A percentile compares a stretch with the other conserved stretches of the same genome.
These are phyloP conservation scores for Saccostrea glomerata DNA, from an alignment of 1,140 invertebrate species.

Conservation along the genomic window DNA sequence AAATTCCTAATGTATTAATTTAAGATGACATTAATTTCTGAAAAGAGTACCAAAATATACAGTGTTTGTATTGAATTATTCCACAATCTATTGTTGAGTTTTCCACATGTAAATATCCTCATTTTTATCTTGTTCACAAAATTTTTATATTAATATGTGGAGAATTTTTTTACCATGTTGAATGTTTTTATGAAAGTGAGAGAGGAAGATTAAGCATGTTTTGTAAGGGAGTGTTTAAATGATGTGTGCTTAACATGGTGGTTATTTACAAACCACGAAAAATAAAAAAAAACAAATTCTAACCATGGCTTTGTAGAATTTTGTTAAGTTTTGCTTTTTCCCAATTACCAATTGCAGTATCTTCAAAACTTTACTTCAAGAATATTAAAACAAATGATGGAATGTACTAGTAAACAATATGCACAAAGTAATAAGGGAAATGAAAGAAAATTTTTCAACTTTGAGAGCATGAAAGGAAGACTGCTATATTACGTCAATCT, in stretches of 20 bases:
- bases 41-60: background rate
- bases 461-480: background rate
- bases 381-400: too few species aligned
- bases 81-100: constrained; percentile 14
- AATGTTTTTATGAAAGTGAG: background rate
- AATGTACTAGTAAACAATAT: too few species aligned
- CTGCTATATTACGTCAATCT: background rate
- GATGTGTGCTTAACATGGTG: constrained; percentile 14
- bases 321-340: background rate
- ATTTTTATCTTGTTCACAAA: constrained; percentile 25
- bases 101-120: constrained; percentile 20
- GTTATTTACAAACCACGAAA: constrained; percentile 31
- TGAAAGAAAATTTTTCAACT: background rate
- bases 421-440: background rate
- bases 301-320: background rate
- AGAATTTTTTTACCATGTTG: constrained; percentile 11
- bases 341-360: background rate
- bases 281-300: constrained; percentile 33
- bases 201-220: background rate
- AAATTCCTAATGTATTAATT: background rate
- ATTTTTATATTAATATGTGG: constrained; percentile 12
- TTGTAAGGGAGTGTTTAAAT: background rate
- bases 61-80: background rate
- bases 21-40: background rate
- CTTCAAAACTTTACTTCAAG: background rate